Evolutionary conservation across 2,888 invertebrate species (phyloP), one percentile per base, ranked within the genome.

Genomic region (Hylaea fasciaria): DNA sequence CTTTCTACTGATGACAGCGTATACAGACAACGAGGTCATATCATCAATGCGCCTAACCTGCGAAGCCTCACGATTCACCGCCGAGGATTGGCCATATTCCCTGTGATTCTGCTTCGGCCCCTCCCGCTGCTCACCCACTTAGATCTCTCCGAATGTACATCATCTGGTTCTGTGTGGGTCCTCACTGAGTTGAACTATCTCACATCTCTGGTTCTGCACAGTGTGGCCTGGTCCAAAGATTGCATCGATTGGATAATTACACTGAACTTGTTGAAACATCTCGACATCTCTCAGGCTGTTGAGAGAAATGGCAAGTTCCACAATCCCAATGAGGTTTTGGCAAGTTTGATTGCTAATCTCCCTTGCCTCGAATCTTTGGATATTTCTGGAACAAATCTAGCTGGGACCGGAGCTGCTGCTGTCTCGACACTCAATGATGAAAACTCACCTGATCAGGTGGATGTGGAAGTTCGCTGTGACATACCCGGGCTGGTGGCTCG

Each of bases 371-470:
- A 94, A 43, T 97, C 97, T 22, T 89, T 99, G 72, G 99, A 99
- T 87, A 98, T 99, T 80, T 98, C 98, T 3, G 98, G 98, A 12
- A 99, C 99, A 14, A 98, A 99, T 92, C 92, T 99, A 67, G 98
- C 98, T 41, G 98, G 98, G 12, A 94, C 95, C 54, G 97, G 97
- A 47, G 95, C 96, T 28, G 95, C 95, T 12, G 92, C 93, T n/a
- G 74, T 82, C 0, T 65, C 78, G 7, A 79, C 89, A 12, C 45
- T 73, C 0, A 72, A 70, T 40, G 77, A 79, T 44, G 79, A 80
- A 28, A 78, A 73, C 0, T 50, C 70, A 29, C 62, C 74, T 9
- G 75, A 71, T 1, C 67, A 69, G 3, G 59, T 67, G 11, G 87
- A 91, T 57, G 73, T 80, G 1, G 85, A 86, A 68, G 87, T 80